phyloP scores from a whole-genome alignment of 2,797 vertebrate genomes.

The Dipus sagitta region DNA sequence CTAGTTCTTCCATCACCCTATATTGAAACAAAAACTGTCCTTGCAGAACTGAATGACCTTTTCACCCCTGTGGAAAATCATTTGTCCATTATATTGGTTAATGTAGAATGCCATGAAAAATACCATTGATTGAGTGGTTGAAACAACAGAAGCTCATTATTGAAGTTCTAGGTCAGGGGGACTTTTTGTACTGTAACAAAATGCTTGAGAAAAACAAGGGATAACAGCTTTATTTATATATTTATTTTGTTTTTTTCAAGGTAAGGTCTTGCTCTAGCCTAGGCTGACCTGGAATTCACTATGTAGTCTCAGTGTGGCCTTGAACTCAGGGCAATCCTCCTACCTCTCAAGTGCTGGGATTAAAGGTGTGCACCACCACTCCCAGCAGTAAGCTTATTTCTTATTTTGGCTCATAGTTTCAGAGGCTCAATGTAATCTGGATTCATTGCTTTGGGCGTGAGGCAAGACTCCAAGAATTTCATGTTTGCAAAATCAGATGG shows the following conservation, averaged over 20 bases:
- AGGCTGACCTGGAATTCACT: too few relatives aligned
- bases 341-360: too few relatives aligned
- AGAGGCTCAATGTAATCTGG: background rate
- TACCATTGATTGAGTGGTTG: background rate
- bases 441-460: background rate
- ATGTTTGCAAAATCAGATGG: background rate
- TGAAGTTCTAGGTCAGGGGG: background rate
- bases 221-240: too few relatives aligned
- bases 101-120: background rate
- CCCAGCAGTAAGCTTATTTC: too few relatives aligned
- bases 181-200: background rate
- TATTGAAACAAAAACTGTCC: background rate
- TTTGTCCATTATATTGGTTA: background rate
- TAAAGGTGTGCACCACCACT: too few relatives aligned
- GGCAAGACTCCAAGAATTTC: background rate
- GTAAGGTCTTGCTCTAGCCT: too few relatives aligned
- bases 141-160: background rate
- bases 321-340: too few relatives aligned
- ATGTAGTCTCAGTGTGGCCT: too few relatives aligned
- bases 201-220: background rate
- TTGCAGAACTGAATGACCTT: background rate
- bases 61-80: background rate
- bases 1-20: background rate
- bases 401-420: background rate
- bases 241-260: too few relatives aligned